Evolutionary conservation across 2,797 vertebrate genomes (phyloP).

Genomic region (Valencia hispanica): DNA sequence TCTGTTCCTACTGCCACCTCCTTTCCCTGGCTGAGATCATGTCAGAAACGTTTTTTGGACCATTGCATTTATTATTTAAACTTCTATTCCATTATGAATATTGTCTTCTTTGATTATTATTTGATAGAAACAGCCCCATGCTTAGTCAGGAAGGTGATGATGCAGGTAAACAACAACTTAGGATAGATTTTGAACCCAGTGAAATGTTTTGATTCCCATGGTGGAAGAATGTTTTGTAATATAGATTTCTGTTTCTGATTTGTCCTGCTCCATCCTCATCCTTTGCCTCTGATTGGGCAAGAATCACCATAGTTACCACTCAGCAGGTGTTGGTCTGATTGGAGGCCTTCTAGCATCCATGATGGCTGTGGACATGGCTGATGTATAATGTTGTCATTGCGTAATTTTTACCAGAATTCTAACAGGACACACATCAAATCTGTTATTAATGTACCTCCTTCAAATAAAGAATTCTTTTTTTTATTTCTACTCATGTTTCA

Average conservation of each 20-base stretch:
- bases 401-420: neutral
- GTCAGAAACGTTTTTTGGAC: too few relatives aligned
- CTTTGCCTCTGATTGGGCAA: slow-evolving; percentile 2
- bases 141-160: neutral
- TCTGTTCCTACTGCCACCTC: too few relatives aligned
- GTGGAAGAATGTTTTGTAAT: neutral
- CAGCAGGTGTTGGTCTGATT: slow-evolving; percentile 12
- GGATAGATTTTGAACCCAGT: neutral
- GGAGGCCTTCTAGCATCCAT: neutral
- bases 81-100: neutral
- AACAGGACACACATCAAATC: neutral
- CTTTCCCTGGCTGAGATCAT: too few relatives aligned
- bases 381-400: neutral
- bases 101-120: neutral
- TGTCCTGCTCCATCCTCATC: neutral
- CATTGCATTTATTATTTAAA: too few relatives aligned
- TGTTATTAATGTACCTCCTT: neutral
- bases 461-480: neutral
- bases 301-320: slow-evolving; percentile 2
- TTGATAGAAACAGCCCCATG: neutral
- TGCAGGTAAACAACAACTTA: neutral
- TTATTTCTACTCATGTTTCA: neutral
- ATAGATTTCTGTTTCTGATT: neutral
- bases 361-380: neutral
- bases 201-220: neutral